Evolutionary conservation across 2,113 vertebrate species (phyloP).

Genomic region (Toxotes jaculatrix): DNA sequence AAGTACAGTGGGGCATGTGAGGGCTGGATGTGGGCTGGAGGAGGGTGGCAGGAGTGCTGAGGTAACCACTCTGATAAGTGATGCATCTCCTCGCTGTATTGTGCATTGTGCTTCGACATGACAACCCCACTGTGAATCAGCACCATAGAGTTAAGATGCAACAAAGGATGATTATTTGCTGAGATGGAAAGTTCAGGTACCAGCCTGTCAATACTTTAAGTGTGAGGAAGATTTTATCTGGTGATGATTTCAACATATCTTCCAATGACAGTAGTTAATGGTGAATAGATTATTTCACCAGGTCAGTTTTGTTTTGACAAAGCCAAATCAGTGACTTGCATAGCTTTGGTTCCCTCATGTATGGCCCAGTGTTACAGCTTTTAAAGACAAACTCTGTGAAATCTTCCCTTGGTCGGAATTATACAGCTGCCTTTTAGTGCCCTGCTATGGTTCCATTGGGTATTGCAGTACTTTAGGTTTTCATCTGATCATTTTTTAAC

Average conservation of each 20-base stretch:
- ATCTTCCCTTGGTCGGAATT: background rate
- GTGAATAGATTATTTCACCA: conserved; percentile 14
- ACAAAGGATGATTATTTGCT: conserved; percentile 68
- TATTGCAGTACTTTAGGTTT: conserved; percentile 37
- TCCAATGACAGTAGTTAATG: conserved; percentile 36
- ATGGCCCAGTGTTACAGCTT: background rate
- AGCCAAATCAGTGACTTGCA: conserved; percentile 8
- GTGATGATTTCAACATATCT: conserved; percentile 49
- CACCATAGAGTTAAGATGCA: conserved; percentile 25
- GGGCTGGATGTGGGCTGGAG: conserved; percentile 74
- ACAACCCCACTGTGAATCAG: conserved; percentile 48
- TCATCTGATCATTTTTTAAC: background rate
- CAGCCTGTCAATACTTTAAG: conserved; percentile 41
- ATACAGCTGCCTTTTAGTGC: conserved; percentile 55
- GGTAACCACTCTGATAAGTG: conserved; percentile 75
- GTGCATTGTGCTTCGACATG: conserved; percentile 74
- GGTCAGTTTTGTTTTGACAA: conserved; percentile 15
- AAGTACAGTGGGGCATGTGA: conserved; percentile 75
- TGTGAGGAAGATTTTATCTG: conserved; percentile 14
- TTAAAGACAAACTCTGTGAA: conserved; percentile 18
- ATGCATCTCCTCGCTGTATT: conserved; percentile 66
- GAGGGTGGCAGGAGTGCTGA: conserved; percentile 66
- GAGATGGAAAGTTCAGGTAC: conserved; percentile 54
- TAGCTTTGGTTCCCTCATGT: background rate
- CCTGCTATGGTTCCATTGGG: conserved; percentile 46